Base-by-base conservation (phyloP, 2,888 invertebrate species). In the Ophion slaviceki region DNA sequence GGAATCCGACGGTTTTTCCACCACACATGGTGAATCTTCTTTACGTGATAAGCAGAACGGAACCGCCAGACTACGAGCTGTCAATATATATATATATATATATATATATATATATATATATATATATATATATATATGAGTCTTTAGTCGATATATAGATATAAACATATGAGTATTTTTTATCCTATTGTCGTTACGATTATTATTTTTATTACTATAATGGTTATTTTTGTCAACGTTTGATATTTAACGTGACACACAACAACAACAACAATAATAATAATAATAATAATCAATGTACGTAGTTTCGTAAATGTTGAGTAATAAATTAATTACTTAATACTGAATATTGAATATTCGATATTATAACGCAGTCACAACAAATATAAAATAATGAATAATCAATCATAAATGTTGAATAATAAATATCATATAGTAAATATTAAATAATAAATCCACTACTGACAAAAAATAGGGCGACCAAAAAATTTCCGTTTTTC, bases 21-120 rank as follows among this genome's bases (percentile, higher is more conserved):
- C 80, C 78, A 71, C 32, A 91, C 72, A 68, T 92, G 94, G 93
- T 93, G 84, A 93, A 82, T 91, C 94, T 89, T 94, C 90, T 89
- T 94, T 89, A 80, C 86, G 91, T 84, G 91, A 89, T 90, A 93
- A 93, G 92, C 93, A 94, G 94, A 92, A 92, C 94, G 94, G 93
- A 94, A 94, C 94, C 90, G 89, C 89, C 80, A 85, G 88, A 87
- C 85, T 90, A 64, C 72, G 47, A 80, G 74, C 71, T 72, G 76
- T 70, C 82, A 47, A 86, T 80, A 79, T 68, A 79, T 47, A 28
- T 40, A 47, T 47, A 28, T 68, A 24, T 24, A 8, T 14, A 10
- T 17, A 28, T n/a, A 47, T 47, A 28, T 68, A 24, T 24, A 8
- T 14, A 10, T 17, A 28, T n/a, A 11, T 2, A 67, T 77, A 70